Conservation (phyloP, 35 echinoderm and acorn worm species). For the Heliocidaris erythrogramma region DNA sequence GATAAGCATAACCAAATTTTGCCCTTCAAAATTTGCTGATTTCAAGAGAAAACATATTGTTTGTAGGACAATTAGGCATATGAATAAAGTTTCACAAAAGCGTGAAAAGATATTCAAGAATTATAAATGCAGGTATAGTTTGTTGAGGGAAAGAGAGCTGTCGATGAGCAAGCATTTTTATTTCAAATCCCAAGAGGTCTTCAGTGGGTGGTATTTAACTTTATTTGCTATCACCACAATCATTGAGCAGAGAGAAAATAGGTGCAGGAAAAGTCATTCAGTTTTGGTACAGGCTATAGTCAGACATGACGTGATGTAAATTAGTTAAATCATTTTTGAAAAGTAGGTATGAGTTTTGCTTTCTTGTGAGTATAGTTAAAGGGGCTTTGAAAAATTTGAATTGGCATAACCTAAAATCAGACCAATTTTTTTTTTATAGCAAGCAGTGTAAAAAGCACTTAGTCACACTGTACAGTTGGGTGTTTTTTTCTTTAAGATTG, state of each 20-base stretch:
- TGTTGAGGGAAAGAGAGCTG: background rate
- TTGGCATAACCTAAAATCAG: no score
- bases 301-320: constrained; percentile 1
- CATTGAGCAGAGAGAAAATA: background rate
- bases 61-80: no score
- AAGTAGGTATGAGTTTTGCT: background rate
- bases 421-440: no score
- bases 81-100: no score
- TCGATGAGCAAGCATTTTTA: constrained; percentile 50
- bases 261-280: constrained; percentile 7
- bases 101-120: no score
- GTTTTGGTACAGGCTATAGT: background rate
- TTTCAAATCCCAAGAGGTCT: background rate
- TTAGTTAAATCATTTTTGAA: background rate
- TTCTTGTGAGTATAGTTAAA: background rate
- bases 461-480: no score
- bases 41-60: no score
- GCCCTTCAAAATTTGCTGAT: no score
- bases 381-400: background rate
- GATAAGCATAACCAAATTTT: no score
- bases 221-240: constrained; percentile 31
- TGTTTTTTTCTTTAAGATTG: no score
- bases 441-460: no score
- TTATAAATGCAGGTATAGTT: no score
- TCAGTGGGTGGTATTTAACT: constrained; percentile 30